Evolutionary conservation across 1,140 invertebrate genomes (phyloP), one percentile per base, ranked within the genome.

Genomic region (Idris sp.): DNA sequence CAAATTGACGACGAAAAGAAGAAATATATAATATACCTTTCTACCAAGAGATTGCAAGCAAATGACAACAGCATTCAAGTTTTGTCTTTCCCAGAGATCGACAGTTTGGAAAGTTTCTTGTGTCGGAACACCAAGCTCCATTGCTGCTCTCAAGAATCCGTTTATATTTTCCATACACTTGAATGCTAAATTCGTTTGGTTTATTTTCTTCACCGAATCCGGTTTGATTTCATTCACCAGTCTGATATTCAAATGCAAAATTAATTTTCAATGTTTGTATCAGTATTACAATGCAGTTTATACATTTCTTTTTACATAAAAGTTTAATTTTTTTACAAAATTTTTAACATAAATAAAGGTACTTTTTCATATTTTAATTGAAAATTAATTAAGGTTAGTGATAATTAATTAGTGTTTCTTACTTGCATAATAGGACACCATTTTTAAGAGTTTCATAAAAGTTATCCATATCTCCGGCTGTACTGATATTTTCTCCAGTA

Each of bases 101-200:
- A 97, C 95, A 11, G 95, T 97, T 86, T 98, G 97, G 91, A 99
- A 99, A 22, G 95, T 96, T 87, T 98, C 97, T 86, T 97, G 95
- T 16, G 95, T 91, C 13, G 95, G 96, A 1, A 99, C 97, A 18
- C 97, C 97, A 56, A 98, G 90, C n/a, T 90, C 89, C 81, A 92
- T 92, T 28, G 95, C 95, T 4, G 92, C 92, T 77, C 94, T 93
- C 51, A 99, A 88, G 88, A 99, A 99, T 4, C 92, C 92, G 79
- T 98, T 97, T 67, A 99, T 99, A 84, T 99, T 99, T 88, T 99
- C 97, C 97, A 99, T 99, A 83, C 96, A 98, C 81, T 98, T 98
- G 88, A 98, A 98, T n/a, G 96, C 96, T 92, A 97, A 95, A 79
- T 90, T 90, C 25, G 91, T 93, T 77, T 92, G 90, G 84, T 97